These are phyloP conservation scores for Cosmia trapezina DNA, from an alignment of 2,888 invertebrate species.

Conservation along the genomic window DNA sequence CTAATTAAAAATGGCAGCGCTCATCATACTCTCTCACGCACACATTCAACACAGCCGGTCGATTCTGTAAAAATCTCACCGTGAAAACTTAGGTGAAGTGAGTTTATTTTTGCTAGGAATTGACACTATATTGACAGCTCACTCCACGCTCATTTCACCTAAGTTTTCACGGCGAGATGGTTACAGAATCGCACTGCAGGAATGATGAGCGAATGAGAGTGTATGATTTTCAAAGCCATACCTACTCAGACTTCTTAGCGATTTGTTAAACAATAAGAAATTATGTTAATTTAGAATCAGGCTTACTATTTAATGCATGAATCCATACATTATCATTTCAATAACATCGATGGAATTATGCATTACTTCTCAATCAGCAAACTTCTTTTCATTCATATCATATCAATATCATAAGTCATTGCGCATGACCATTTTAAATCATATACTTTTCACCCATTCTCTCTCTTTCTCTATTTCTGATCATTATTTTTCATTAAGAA, in stretches of 20 bases:
- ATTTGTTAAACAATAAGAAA: too few relatives aligned
- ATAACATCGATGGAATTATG: slow-evolving; percentile 56
- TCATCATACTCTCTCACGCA: background rate
- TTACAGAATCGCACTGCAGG: too few relatives aligned
- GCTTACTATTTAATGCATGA: slow-evolving; percentile 56
- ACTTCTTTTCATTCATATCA: slow-evolving; percentile 66
- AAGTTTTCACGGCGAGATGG: too few relatives aligned
- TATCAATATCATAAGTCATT: slow-evolving; percentile 20
- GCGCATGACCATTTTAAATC: slow-evolving; percentile 27
- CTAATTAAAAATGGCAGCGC: background rate
- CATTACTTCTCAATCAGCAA: slow-evolving; percentile 50
- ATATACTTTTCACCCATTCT: slow-evolving; percentile 44
- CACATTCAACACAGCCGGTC: too few relatives aligned
- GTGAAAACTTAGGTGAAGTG: too few relatives aligned
- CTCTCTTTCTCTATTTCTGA: slow-evolving; percentile 58
- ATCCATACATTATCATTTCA: slow-evolving; percentile 46
- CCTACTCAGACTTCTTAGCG: too few relatives aligned
- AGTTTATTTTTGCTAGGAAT: too few relatives aligned
- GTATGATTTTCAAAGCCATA: too few relatives aligned
- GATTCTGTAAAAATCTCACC: too few relatives aligned
- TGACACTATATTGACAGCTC: too few relatives aligned
- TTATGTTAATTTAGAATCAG: slow-evolving; percentile 52
- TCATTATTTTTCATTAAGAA: slow-evolving; percentile 47
- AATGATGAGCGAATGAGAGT: too few relatives aligned
- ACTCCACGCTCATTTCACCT: too few relatives aligned